Evolutionary conservation across 2,888 invertebrate species (phyloP).

Genomic region (Taphrorychus bicolor): DNA sequence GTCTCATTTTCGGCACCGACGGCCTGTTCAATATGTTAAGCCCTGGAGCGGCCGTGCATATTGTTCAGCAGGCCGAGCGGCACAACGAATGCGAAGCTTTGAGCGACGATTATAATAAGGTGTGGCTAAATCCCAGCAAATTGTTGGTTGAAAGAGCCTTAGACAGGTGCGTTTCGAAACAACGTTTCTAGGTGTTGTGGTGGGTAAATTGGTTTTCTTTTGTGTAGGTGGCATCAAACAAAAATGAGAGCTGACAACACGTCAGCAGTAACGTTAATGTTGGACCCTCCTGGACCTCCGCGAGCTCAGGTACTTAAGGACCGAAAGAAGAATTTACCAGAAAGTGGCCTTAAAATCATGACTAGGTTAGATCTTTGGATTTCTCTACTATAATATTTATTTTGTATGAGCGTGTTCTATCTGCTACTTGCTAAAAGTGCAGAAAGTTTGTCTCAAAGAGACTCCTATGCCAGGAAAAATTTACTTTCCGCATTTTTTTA

Average conservation of each 20-base stretch:
- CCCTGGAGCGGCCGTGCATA: conserved; percentile 81
- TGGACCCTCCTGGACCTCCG: conserved; percentile 88
- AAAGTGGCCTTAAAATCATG: conserved; percentile 53
- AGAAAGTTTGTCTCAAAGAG: too few species aligned
- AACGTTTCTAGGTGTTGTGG: not conserved
- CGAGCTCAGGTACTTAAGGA: conserved; percentile 67
- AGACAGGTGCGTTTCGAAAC: conserved; percentile 56
- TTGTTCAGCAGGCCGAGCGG: conserved; percentile 82
- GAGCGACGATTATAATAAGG: conserved; percentile 56
- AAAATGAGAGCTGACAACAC: conserved; percentile 96
- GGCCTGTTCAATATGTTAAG: conserved; percentile 96
- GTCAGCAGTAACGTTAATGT: conserved; percentile 89
- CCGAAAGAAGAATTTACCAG: conserved; percentile 51
- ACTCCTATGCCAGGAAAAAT: too few species aligned
- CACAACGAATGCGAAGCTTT: conserved; percentile 76
- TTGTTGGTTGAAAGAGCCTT: conserved; percentile 83
- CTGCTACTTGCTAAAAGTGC: too few species aligned
- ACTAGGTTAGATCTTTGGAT: conserved; percentile 52
- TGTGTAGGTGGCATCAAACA: conserved; percentile 77
- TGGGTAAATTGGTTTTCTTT: not conserved
- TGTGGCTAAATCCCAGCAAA: conserved; percentile 92
- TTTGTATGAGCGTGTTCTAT: too few species aligned
- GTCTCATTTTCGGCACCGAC: conserved; percentile 92
- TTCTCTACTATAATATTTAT: too few species aligned
- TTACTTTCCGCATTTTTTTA: too few species aligned